A percentile compares a stretch with the other conserved stretches of the same genome.
Evolutionary conservation across 2,113 vertebrate genomes (phyloP).

Genomic region (Barbus barbus): DNA sequence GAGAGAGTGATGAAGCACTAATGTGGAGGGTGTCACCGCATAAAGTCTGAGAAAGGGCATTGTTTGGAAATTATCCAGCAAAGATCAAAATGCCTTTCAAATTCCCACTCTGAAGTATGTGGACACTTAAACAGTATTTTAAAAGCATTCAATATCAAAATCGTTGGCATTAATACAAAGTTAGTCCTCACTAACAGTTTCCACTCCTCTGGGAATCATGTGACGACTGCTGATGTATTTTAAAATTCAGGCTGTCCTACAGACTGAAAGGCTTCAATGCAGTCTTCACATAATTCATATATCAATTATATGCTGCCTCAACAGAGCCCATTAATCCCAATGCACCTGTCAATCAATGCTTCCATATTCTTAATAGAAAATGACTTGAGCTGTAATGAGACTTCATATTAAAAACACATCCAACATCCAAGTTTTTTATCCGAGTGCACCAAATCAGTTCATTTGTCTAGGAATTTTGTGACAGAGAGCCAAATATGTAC

Average conservation of each 20-base stretch:
- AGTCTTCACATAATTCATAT: slow-evolving; percentile 3
- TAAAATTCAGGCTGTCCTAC: neutral
- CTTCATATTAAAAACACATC: neutral
- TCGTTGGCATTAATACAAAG: neutral
- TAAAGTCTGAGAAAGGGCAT: neutral
- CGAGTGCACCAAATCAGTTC: neutral
- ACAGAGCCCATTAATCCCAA: neutral
- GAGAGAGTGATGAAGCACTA: neutral
- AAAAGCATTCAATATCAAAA: neutral
- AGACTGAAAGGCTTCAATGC: slow-evolving; percentile 18
- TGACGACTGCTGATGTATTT: neutral
- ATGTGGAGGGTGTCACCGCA: neutral
- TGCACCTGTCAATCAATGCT: neutral
- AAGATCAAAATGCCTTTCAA: neutral
- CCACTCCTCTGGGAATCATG: neutral
- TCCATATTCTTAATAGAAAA: neutral
- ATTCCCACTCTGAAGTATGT: neutral
- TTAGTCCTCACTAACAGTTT: neutral
- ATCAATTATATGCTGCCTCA: neutral
- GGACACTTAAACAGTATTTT: neutral
- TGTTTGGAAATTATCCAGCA: neutral
- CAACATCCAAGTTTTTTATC: neutral
- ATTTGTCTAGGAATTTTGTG: slow-evolving; percentile 9
- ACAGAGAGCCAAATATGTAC: slow-evolving; percentile 4
- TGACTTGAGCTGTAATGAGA: neutral